Conservation (phyloP, 2,113 vertebrate species). For the Ovis aries region DNA sequence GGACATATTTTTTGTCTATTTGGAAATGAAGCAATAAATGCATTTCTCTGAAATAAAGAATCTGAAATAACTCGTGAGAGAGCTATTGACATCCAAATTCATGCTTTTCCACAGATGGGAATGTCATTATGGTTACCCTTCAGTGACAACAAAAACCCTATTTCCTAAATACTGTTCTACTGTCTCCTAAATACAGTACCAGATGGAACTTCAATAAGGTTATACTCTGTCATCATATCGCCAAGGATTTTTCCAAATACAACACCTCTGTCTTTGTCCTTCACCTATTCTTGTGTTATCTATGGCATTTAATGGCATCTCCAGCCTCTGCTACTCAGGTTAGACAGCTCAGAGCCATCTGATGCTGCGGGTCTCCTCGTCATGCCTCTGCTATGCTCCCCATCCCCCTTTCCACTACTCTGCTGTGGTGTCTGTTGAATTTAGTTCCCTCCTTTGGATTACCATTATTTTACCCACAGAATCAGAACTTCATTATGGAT, state of each 20-base stretch:
- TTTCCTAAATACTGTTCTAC: conserved; percentile 40
- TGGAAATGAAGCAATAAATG: conserved; percentile 20
- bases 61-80: conserved; percentile 27
- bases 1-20: background rate
- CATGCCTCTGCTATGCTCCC: background rate
- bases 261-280: background rate
- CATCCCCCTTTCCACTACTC: background rate
- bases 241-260: conserved; percentile 14
- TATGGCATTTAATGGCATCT: background rate
- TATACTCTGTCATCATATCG: background rate
- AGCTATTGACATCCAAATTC: conserved; percentile 23
- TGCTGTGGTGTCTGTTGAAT: background rate
- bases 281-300: background rate
- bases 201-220: conserved; percentile 42
- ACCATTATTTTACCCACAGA: background rate
- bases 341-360: background rate
- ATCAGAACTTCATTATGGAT: background rate
- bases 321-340: background rate
- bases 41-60: conserved; percentile 18
- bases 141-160: conserved; percentile 7
- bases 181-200: conserved; percentile 32
- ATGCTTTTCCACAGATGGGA: conserved; percentile 38
- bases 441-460: background rate
- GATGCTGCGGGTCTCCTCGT: background rate
- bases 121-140: conserved; percentile 9